Conservation (phyloP, 2,113 vertebrate species). For the Gallinago media region DNA sequence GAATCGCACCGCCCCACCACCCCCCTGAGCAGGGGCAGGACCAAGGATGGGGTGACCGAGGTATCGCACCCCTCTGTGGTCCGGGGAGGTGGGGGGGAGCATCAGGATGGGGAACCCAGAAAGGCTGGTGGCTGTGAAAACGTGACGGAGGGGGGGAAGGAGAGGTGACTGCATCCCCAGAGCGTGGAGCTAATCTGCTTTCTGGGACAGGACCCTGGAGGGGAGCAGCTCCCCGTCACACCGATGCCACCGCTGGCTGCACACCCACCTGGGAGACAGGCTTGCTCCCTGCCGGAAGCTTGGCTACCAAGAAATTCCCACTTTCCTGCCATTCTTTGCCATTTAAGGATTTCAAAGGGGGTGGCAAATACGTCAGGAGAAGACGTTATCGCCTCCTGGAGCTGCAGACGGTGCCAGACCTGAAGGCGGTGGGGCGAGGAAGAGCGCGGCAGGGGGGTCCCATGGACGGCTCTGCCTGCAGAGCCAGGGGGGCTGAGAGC, state of each 20-base stretch:
- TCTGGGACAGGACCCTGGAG: not conserved
- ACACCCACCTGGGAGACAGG: not conserved
- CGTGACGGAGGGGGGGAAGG: fast-evolving
- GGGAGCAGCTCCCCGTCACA: not conserved
- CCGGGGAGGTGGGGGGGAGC: not conserved
- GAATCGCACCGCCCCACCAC: fast-evolving
- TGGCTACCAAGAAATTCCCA: not conserved
- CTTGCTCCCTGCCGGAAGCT: not conserved
- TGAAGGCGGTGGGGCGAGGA: not conserved
- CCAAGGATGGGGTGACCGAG: fast-evolving
- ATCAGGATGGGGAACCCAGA: fast-evolving
- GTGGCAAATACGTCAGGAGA: not conserved
- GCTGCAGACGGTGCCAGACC: not conserved
- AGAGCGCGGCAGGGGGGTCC: not conserved
- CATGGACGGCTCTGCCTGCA: not conserved
- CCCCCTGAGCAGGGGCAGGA: not conserved
- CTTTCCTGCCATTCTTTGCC: not conserved
- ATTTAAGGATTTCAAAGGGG: not conserved
- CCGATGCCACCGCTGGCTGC: fast-evolving
- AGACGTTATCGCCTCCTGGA: not conserved
- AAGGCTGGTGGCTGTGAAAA: not conserved
- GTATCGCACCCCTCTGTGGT: fast-evolving
- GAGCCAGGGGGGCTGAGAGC: not conserved
- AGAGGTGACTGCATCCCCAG: not conserved
- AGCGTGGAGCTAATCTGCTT: not conserved